Conservation (phyloP, 2,797 vertebrate species). For the Sebastes iracundus region DNA sequence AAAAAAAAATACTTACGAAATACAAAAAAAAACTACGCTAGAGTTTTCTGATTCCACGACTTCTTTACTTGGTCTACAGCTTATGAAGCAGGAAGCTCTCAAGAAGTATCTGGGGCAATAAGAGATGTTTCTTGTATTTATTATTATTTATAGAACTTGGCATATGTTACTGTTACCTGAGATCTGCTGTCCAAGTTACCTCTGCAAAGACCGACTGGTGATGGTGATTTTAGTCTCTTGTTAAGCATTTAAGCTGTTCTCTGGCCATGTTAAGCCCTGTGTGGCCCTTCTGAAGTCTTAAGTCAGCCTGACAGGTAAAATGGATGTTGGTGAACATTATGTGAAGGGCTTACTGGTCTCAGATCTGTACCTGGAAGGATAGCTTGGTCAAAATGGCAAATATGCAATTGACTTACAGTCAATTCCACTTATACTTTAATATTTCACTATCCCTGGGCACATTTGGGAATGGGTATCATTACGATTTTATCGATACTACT, state of each 20-base stretch:
- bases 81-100: background rate
- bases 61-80: background rate
- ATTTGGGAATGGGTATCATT: background rate
- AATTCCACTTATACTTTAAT: background rate
- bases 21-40: background rate
- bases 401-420: background rate
- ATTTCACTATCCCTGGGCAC: background rate
- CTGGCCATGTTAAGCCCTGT: slow-evolving; percentile 6
- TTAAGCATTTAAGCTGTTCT: slow-evolving; percentile 39
- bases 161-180: background rate
- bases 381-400: background rate
- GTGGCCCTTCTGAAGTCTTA: slow-evolving; percentile 16
- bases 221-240: slow-evolving; percentile 16
- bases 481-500: background rate
- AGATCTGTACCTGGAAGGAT: background rate
- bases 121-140: background rate
- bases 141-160: slow-evolving; percentile 10
- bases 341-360: background rate
- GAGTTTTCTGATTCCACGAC: background rate
- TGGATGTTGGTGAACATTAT: background rate
- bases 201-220: slow-evolving; percentile 10
- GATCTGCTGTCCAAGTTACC: slow-evolving; percentile 2
- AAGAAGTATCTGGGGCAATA: background rate
- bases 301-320: slow-evolving; percentile 18
- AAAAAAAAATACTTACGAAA: background rate